Evolutionary conservation across 2,888 invertebrate species (phyloP), one percentile per base, ranked within the genome.

Genomic region (Cephalotes varians): DNA sequence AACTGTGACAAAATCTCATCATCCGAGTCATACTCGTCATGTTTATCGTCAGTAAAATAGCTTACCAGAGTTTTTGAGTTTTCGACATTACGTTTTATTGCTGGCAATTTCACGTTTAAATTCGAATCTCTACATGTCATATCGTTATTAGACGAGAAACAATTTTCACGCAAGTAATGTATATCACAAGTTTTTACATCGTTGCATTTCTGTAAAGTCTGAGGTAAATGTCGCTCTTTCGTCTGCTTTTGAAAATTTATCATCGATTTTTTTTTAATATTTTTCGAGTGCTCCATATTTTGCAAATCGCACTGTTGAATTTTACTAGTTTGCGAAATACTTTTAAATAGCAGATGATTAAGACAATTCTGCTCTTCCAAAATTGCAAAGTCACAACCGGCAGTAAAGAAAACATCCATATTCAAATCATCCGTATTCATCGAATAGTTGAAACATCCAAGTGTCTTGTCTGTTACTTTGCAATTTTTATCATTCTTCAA

Each of bases 1-100:
- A 94, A 69, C 77, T 93, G 93, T 44, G 93, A 94, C 28, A 94
- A 84, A 21, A 93, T 84, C 79, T 92, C 92, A 80, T 94, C 93
- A 34, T 93, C 92, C 1, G 91, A 85, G 80, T 93, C 92, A 67
- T 89, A 89, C 37, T 80, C 79, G 12, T 60, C 34, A 60, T 18
- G 5, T 6, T n/a, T 74, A 51, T 56, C 25, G 3, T n/a, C 9
- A 4, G 40, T 31, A 10, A 56, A 81, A 44, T 64, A 34, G 7
- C 31, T 64, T 64, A 25, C 12, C 15, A 62, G 4, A 4, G n/a
- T 3, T 18, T 34, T n/a, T 3, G 47, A 56, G 10, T 84, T 62
- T 37, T 73, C 37, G 3, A 10, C n/a, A 1, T 76, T 65, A 51
- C 10, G n/a, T 12, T 76, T 51, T 37, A 44, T 49, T 25, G 1